Evolutionary conservation across 2,888 invertebrate genomes (phyloP), one percentile per base, ranked within the genome.

Genomic region (Eretmocerus hayati): DNA sequence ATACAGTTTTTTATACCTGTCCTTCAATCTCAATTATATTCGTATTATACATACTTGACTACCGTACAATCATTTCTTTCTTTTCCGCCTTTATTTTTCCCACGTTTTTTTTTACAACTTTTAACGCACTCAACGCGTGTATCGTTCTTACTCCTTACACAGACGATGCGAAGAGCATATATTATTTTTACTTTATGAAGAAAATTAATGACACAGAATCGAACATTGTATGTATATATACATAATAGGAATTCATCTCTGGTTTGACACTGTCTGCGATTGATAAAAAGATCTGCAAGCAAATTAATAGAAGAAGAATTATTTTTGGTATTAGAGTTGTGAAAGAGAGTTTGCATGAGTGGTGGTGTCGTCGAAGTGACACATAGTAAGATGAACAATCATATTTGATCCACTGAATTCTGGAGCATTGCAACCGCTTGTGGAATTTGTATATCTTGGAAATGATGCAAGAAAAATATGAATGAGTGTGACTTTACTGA

Each of bases 261-360:
- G 43, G 46, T 50, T 53, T 44, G 37, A 41, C 36, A 46, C 31
- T 59, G 60, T 69, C 63, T 62, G 60, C 63, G 62, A 63, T 64
- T 62, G 59, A 65, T 65, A 64, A 58, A 55, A 55, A 46, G 53
- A 39, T 48, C 38, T 52, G 46, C 49, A 50, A 48, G 51, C 50
- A 46, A 55, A 46, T 52, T 41, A 53, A 50, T 35, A 32, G 47
- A 46, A 53, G 44, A 40, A 43, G 44, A 60, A 60, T 60, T 60
- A 60, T 59, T 62, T 64, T 61, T 63, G 61, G 58, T 63, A 61
- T 58, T 53, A 40, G 50, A 45, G 38, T 40, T 38, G 46, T 32
- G 42, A 20, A 48, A 50, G 32, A 46, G n/a, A n/a, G n/a, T n/a
- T n/a, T n/a, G n/a, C n/a, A n/a, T n/a, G n/a, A n/a, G n/a, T n/a